Base-by-base conservation (phyloP, 2,797 vertebrate species). In the Halcyon badia region DNA sequence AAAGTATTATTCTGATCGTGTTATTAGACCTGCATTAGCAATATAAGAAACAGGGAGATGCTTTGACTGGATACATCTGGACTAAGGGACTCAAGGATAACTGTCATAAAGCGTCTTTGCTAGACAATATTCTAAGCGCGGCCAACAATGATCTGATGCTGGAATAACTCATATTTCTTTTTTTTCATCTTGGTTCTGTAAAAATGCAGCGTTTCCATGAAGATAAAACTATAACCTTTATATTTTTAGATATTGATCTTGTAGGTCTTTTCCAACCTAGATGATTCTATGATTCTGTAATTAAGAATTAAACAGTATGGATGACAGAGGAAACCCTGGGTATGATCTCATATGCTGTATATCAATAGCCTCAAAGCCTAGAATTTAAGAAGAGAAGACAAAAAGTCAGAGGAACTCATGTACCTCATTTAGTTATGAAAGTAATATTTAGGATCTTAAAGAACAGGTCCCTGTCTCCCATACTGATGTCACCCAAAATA, bases 261-360 rank as follows among this genome's bases (percentile, higher is more conserved):
- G 56, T 9, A 54, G 18, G 52, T 19, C 52, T 31, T 31, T 54
- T 31, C 48, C 30, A 54, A 31, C 52, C 25, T 26, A 49, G 48
- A 14, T 49, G 24, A 25, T 14, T 49, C 48, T 49, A 49, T 26
- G 25, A 49, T 49, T 49, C 48, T 26, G 9, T 49, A 26, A 25
- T 24, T 49, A 49, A 49, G 51, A 68, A 39, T 44, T 51, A 58
- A 37, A 58, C 9, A 51, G 14, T n/a, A 37, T 19, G 37, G 14
- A 28, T 2, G 6, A n/a, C 1, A 4, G 22, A 44, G 10, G 17
- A 28, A 51, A n/a, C 10, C 3, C 5, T 35, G 31, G 21, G 21
- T 72, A 35, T 42, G 11, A 21, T 48, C 56, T 71, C 42, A 42
- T 49, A 42, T 24, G 22, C 26, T 51, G 18, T 37, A 24, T 4